A percentile compares a stretch with the other conserved stretches of the same genome.
Conservation (phyloP, 2,888 invertebrate species). For the Drosophila cyrtoloma region DNA sequence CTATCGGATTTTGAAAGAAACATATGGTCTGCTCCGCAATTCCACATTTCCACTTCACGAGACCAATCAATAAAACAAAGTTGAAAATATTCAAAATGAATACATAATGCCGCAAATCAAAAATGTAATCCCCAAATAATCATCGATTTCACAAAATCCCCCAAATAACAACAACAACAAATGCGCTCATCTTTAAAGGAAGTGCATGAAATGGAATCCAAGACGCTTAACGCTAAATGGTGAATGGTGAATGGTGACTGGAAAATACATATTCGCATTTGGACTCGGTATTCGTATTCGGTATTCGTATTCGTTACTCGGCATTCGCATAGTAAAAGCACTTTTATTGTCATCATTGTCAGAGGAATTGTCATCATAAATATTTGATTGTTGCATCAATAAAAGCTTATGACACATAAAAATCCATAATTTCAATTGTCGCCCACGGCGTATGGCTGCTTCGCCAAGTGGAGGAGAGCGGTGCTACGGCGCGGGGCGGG, state of each 20-base stretch:
- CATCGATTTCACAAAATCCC: conserved; percentile 14
- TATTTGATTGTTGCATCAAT: conserved; percentile 81
- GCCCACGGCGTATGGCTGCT: conserved; percentile 47
- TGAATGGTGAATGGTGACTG: background rate
- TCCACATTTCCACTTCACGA: background rate
- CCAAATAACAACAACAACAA: background rate
- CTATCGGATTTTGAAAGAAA: background rate
- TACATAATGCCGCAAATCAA: conserved; percentile 3
- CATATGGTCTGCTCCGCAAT: background rate
- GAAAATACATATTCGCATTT: conserved; percentile 1
- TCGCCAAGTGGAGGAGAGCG: background rate
- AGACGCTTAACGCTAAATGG: background rate
- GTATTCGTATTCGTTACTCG: conserved; percentile 4
- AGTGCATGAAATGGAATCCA: conserved; percentile 30
- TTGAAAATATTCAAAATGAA: conserved; percentile 4
- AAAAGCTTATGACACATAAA: conserved; percentile 80
- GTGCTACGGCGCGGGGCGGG: background rate
- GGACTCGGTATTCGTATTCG: background rate
- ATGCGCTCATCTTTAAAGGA: conserved; percentile 26
- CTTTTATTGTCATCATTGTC: conserved; percentile 78
- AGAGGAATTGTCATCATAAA: conserved; percentile 80
- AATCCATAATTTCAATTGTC: conserved; percentile 81
- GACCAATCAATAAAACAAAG: background rate
- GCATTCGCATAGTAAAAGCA: conserved; percentile 57
- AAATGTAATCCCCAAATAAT: conserved; percentile 12